Conservation (phyloP, 2,888 invertebrate genomes). For the Trissolcus brochymenae region DNA sequence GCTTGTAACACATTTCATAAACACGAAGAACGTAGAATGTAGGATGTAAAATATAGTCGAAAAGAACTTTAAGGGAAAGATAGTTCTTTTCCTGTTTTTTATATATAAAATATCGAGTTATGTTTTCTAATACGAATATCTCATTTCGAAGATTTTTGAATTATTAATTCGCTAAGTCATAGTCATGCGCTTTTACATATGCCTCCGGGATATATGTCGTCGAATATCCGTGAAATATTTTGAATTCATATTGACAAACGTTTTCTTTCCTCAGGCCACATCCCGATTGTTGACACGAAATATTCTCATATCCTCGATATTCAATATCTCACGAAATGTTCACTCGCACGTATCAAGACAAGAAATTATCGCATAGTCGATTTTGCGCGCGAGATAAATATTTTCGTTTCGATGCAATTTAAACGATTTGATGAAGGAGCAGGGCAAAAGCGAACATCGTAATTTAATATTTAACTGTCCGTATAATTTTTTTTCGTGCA, state of each 20-base stretch:
- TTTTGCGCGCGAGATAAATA: neutral
- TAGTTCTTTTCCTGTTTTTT: neutral
- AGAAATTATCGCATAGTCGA: neutral
- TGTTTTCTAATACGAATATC: neutral
- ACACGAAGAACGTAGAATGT: too few relatives aligned
- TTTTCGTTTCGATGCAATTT: neutral
- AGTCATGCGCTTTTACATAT: neutral
- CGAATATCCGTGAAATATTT: slow-evolving; percentile 23
- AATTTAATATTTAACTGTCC: too few relatives aligned
- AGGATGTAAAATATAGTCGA: too few relatives aligned
- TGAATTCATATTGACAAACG: slow-evolving; percentile 10
- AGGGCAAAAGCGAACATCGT: neutral
- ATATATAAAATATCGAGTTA: neutral
- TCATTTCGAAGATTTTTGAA: neutral
- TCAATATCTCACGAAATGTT: slow-evolving; percentile 22
- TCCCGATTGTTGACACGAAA: slow-evolving; percentile 36
- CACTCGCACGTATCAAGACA: too few relatives aligned
- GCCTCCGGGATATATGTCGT: neutral
- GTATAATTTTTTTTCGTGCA: too few relatives aligned
- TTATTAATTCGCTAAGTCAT: neutral
- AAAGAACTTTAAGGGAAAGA: too few relatives aligned
- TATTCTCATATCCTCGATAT: slow-evolving; percentile 24
- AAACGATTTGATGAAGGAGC: neutral
- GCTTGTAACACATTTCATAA: too few relatives aligned
- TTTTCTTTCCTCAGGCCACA: slow-evolving; percentile 21